Base-by-base conservation (phyloP, 2,113 vertebrate genomes). In the Benitochromis conjunctus region DNA sequence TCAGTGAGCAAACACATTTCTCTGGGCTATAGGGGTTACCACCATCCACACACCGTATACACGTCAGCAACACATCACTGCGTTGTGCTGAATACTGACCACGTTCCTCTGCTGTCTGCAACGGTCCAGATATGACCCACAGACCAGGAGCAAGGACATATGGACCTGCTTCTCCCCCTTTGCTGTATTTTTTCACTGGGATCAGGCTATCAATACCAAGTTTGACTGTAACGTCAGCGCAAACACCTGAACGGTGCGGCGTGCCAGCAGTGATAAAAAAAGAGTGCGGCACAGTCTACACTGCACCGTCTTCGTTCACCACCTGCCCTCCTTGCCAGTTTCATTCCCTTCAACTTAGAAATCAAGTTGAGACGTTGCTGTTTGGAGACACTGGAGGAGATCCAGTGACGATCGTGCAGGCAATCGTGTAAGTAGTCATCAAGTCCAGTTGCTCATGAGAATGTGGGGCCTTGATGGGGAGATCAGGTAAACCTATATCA, bases 361-460 rank as follows among this genome's bases (percentile, higher is more conserved):
- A 16, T 43, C 64, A 43, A 26, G 64, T 16, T 10, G n/a, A 69
- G 38, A 43, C 3, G 1, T 43, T 43, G 7, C 36, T 66, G 36
- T 21, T 41, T 66, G 36, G 1, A 19, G 19, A 9, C 10, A 41
- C 1, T 41, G 62, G 66, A 71, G 66, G 66, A 46, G 38, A 6
- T 46, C 38, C 21, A 71, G 8, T 16, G 38, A 0, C 0, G 1
- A 10, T 41, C 43, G n/a, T 26, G 8, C 21, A 71, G 3, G 64
- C 64, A 71, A 1, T 0, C 1, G 1, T 74, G 21, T 0, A 74
- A 29, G 41, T 48, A 0, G 41, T 29, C 41, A 48, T 14, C 48
- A 74, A 48, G 66, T 18, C 66, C 13, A 46, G 66, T 26, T 46
- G 9, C 3, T 9, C 8, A 3, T 6, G 24, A 26, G 41, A 48